A percentile compares a stretch with the other conserved stretches of the same genome.
Conservation (phyloP, 2,888 invertebrate species). For the Mesochorus sp. region DNA sequence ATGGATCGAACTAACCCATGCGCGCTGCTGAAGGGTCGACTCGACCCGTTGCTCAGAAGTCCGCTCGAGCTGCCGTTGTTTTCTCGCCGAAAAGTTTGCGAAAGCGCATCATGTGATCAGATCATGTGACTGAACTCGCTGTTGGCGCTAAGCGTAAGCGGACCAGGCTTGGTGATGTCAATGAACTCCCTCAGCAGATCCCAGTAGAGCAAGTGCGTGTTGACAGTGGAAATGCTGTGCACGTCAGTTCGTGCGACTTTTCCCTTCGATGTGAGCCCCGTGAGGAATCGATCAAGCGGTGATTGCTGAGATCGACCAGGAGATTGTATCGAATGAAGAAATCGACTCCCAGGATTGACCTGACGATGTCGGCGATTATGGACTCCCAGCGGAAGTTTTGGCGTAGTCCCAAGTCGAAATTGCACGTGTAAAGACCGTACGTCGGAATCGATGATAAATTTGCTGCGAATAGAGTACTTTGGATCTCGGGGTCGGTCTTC, state of each 20-base stretch:
- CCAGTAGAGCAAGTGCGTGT: neutral
- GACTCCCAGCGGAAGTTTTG: constrained; percentile 22
- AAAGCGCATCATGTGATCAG: constrained; percentile 28
- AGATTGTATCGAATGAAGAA: neutral
- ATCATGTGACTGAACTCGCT: constrained; percentile 36
- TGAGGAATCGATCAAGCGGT: too few species aligned
- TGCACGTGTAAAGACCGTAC: constrained; percentile 18
- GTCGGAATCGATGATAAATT: constrained; percentile 44
- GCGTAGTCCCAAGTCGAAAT: constrained; percentile 58
- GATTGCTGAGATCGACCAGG: neutral
- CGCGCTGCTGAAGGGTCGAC: constrained; percentile 42
- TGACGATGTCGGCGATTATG: constrained; percentile 14
- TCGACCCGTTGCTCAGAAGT: constrained; percentile 11
- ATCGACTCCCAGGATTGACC: constrained; percentile 23
- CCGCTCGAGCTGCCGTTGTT: constrained; percentile 29
- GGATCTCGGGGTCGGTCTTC: neutral
- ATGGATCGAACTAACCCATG: constrained; percentile 51
- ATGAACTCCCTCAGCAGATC: constrained; percentile 27
- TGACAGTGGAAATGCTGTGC: constrained; percentile 35
- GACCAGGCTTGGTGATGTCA: constrained; percentile 35
- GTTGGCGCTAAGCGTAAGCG: neutral
- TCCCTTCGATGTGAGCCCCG: too few species aligned
- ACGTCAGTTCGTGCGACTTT: neutral
- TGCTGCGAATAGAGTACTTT: constrained; percentile 47
- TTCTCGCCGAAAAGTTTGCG: constrained; percentile 41